Conservation (phyloP, 2,113 vertebrate species). For the Lampris megalopsis region DNA sequence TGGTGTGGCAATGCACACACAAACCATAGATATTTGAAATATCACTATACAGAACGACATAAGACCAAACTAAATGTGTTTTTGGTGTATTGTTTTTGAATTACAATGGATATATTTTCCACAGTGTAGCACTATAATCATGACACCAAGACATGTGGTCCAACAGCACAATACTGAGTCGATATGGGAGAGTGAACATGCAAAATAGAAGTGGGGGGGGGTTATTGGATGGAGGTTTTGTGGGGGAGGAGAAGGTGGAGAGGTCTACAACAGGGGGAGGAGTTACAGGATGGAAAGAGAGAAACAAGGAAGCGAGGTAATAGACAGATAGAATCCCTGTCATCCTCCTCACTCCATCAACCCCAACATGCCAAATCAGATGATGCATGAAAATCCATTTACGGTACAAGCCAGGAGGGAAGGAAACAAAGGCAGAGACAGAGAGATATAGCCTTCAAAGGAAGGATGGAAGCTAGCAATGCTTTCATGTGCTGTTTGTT, state of each 20-base stretch:
- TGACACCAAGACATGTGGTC: conserved; percentile 7
- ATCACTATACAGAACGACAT: too few relatives aligned
- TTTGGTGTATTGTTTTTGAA: too few relatives aligned
- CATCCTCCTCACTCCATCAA: conserved; percentile 71
- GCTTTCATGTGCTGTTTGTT: conserved; percentile 22
- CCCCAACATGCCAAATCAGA: conserved; percentile 64
- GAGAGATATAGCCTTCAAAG: conserved; percentile 27
- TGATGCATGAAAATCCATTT: conserved; percentile 78
- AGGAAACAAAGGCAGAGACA: conserved; percentile 31
- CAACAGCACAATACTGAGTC: conserved; percentile 5
- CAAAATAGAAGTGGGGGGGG: conserved; percentile 17
- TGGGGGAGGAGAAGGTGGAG: background rate
- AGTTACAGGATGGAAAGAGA: conserved; percentile 19
- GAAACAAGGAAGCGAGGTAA: background rate
- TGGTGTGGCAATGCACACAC: background rate
- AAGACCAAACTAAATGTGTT: too few relatives aligned
- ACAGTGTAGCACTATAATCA: background rate
- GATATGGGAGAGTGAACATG: background rate
- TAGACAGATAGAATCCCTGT: conserved; percentile 59
- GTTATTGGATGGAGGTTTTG: too few relatives aligned
- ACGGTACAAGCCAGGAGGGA: conserved; percentile 56
- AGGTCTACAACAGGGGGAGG: conserved; percentile 21
- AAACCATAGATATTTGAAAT: too few relatives aligned
- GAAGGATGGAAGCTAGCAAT: conserved; percentile 37
- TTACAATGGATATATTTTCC: background rate